Evolutionary conservation across 1,140 invertebrate species (phyloP).

Genomic region (Lucilia cuprina): DNA sequence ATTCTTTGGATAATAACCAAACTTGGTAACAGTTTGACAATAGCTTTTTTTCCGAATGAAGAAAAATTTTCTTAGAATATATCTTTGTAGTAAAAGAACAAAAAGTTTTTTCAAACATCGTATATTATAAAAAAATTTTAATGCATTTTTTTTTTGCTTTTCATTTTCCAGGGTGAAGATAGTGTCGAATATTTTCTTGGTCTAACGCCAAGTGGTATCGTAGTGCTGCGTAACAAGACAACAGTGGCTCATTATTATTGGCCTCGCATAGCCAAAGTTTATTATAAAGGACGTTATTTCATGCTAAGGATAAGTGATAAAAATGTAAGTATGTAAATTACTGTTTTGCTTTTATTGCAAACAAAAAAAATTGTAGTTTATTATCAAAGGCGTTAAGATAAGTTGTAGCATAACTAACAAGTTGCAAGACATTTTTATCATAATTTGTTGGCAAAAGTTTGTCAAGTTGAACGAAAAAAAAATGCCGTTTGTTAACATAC

Average conservation of each 20-base stretch:
- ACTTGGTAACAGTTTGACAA: background rate
- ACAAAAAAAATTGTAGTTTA: background rate
- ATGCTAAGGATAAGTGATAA: constrained; percentile 95
- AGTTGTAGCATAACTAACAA: background rate
- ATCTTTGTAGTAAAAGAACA: background rate
- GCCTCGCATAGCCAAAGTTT: constrained; percentile 95
- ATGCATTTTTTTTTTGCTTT: constrained; percentile 4
- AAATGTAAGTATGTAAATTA: constrained; percentile 75
- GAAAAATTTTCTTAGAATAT: background rate
- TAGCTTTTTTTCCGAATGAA: background rate
- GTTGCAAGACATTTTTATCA: constrained; percentile 11
- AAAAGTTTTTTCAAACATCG: background rate
- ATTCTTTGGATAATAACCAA: background rate
- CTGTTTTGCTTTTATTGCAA: too few relatives aligned
- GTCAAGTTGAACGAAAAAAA: background rate
- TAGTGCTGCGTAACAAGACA: constrained; percentile 92
- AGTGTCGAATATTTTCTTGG: constrained; percentile 96
- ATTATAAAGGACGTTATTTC: constrained; percentile 95
- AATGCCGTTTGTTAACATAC: background rate
- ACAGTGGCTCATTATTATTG: constrained; percentile 99
- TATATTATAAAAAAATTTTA: background rate
- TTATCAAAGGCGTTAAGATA: constrained; percentile 4
- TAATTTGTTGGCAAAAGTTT: constrained; percentile 6
- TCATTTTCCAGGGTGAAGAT: constrained; percentile 85
- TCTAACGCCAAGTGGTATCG: constrained; percentile 95